Evolutionary conservation across 2,113 vertebrate species (phyloP).

Genomic region (Percopsis transmontana): DNA sequence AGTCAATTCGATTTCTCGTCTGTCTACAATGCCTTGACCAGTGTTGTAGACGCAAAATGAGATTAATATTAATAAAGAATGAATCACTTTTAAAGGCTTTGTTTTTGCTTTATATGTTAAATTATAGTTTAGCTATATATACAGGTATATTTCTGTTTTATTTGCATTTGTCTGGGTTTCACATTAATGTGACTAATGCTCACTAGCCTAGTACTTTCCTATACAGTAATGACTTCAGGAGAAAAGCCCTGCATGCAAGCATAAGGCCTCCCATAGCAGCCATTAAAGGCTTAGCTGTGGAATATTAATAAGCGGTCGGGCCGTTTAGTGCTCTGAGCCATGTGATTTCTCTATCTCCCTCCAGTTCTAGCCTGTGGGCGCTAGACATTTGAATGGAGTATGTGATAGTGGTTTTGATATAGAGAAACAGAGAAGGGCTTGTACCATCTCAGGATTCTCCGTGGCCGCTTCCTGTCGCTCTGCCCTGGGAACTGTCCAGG

Average conservation of each 20-base stretch:
- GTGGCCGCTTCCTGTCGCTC: constrained; percentile 75
- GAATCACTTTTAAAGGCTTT: no score
- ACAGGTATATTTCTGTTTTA: no score
- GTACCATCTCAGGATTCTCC: constrained; percentile 64
- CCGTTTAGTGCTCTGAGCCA: constrained; percentile 2
- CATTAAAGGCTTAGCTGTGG: constrained; percentile 18
- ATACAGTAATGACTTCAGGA: not conserved
- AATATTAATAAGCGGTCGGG: constrained; percentile 39
- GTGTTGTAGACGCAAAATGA: no score
- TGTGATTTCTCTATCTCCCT: constrained; percentile 33
- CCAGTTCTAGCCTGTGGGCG: constrained; percentile 26
- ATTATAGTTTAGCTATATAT: no score
- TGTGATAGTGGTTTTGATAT: constrained; percentile 66
- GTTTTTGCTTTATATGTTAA: no score
- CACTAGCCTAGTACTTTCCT: not conserved
- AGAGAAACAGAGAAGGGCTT: constrained; percentile 73
- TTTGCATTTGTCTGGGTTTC: not conserved
- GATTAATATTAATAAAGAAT: no score
- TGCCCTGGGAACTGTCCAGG: constrained; percentile 64
- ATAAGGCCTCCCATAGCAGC: not conserved
- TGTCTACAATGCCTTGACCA: no score
- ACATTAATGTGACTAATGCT: not conserved
- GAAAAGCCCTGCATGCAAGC: not conserved
- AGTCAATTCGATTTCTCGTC: no score
- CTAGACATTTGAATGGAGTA: constrained; percentile 69